Evolutionary conservation across 2,797 vertebrate species (phyloP).

Genomic region (Xenentodon cancila): DNA sequence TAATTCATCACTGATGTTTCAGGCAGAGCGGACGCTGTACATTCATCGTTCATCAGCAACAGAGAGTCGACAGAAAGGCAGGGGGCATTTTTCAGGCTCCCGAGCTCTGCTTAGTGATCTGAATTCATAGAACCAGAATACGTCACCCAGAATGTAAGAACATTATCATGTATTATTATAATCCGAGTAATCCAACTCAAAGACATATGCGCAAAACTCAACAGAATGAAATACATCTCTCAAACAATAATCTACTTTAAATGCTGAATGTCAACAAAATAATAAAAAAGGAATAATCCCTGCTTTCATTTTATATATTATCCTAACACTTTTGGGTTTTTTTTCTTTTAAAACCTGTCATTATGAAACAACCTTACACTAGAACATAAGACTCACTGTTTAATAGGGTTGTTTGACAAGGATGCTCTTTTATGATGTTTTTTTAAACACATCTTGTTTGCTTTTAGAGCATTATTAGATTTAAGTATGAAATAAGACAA

Average conservation of each 20-base stretch:
- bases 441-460: too few relatives aligned
- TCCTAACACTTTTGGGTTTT: conserved; percentile 23
- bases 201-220: conserved; percentile 62
- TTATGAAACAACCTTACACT: conserved; percentile 43
- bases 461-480: too few relatives aligned
- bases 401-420: conserved; percentile 5
- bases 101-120: conserved; percentile 54
- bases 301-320: conserved; percentile 12
- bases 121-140: conserved; percentile 57
- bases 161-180: conserved; percentile 74
- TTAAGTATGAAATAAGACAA: too few relatives aligned
- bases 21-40: not conserved
- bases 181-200: conserved; percentile 75
- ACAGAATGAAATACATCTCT: conserved; percentile 63
- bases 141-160: conserved; percentile 56
- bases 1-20: conserved; percentile 42
- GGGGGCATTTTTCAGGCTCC: conserved; percentile 49
- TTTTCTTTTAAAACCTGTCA: conserved; percentile 9
- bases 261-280: conserved; percentile 68
- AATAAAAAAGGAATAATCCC: conserved; percentile 24
- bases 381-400: not conserved
- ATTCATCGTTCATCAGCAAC: conserved; percentile 32
- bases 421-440: too few relatives aligned
- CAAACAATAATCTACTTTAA: conserved; percentile 74
- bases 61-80: conserved; percentile 31